Base-by-base conservation (phyloP, 2,888 invertebrate genomes). In the Caenorhabditis uteleia region DNA sequence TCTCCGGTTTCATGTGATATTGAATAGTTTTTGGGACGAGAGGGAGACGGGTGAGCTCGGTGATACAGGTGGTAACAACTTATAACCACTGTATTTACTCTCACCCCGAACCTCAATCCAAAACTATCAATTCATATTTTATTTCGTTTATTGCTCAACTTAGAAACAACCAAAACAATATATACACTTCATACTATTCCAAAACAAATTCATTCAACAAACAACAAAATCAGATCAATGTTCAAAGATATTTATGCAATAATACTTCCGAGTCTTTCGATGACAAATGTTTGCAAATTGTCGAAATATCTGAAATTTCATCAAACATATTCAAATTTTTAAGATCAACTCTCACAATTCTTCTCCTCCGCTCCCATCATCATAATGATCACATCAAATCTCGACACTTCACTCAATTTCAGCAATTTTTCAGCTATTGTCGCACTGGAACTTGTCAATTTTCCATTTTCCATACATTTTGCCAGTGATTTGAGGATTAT, bases 371-470 rank as follows among this genome's bases (percentile, higher is more conserved):
- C 50, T 12, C 48, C 23, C 68, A 74, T 50, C 27, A 74, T 36
- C 31, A 60, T 25, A 5, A 58, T 45, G 12, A 72, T 23, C 21
- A 74, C 47, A 21, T 72, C 71, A 54, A 74, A 74, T 0, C 74
- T 62, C 14, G 31, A 36, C 10, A 72, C 46, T 14, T 49, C 46
- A 1, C 55, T 29, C 7, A 74, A 29, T 7, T 10, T 12, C 14
- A 65, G 8, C 14, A 74, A 50, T 27, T 57, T 33, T 23, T 50
- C 44, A 4, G 47, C 53, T 26, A 70, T 39, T 18, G 43, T 6
- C 20, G 31, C 8, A 36, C 27, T 26, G 16, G 39, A 36, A n/a
- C 21, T 8, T 16, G 16, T 6, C 7, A 1, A 26, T 12, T 2
- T 14, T 18, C 48, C 49, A 3, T 42, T 33, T 38, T 47, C n/a